These are phyloP conservation scores for Hypomesus transpacificus DNA, from an alignment of 2,113 vertebrate genomes.

Conservation along the genomic window DNA sequence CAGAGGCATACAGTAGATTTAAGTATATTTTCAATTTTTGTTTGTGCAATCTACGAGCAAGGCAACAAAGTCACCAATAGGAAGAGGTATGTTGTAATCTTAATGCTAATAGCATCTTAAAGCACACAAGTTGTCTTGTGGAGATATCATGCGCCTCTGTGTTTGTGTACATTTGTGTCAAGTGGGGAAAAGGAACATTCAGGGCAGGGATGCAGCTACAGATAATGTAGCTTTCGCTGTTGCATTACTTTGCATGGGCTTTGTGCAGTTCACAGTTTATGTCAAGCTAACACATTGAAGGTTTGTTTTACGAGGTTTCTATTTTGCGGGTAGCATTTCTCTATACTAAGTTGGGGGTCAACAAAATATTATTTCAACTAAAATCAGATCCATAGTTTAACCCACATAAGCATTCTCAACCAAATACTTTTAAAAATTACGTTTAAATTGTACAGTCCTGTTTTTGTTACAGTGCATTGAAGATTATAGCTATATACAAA, in stretches of 20 bases:
- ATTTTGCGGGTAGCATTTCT: conserved; percentile 7
- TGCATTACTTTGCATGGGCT: conserved; percentile 19
- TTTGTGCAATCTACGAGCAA: conserved; percentile 63
- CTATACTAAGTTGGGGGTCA: conserved; percentile 17
- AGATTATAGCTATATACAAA: conserved; percentile 69
- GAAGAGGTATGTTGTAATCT: conserved; percentile 51
- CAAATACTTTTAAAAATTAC: conserved; percentile 39
- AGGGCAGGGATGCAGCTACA: conserved; percentile 7
- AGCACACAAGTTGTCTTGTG: conserved; percentile 28
- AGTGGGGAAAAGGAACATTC: conserved; percentile 36
- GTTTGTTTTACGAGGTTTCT: conserved; percentile 30
- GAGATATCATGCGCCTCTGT: conserved; percentile 4
- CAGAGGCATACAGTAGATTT: conserved; percentile 48
- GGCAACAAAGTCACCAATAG: conserved; percentile 47
- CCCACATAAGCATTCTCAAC: conserved; percentile 31
- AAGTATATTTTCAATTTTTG: conserved; percentile 47
- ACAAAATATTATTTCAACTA: conserved; percentile 22
- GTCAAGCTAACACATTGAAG: conserved; percentile 11
- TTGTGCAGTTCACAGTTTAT: conserved; percentile 6
- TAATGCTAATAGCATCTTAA: conserved; percentile 47
- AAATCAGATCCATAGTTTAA: conserved; percentile 40
- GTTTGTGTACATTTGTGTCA: conserved; percentile 8
- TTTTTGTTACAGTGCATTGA: conserved; percentile 62
- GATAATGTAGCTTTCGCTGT: conserved; percentile 22
- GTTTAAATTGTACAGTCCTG: conserved; percentile 48